Evolutionary conservation across 2,888 invertebrate genomes (phyloP).

Genomic region (Pasiphila rectangulata): DNA sequence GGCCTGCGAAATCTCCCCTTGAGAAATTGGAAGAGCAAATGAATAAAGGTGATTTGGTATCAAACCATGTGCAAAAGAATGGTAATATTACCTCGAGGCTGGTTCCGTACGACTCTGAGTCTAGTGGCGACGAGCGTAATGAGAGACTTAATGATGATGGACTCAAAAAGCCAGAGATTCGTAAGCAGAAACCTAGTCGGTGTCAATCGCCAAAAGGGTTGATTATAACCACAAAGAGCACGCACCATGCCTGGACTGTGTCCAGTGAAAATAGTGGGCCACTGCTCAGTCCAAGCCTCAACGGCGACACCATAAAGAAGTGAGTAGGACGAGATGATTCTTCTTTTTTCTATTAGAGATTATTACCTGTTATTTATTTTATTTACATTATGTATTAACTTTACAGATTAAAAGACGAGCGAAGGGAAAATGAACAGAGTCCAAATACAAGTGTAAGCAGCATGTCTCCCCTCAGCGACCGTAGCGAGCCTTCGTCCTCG

Average conservation of each 20-base stretch:
- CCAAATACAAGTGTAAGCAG: conserved; percentile 73
- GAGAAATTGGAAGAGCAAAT: conserved; percentile 73
- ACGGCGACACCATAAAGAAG: conserved; percentile 74
- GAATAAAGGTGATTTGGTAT: conserved; percentile 56
- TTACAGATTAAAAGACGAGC: conserved; percentile 59
- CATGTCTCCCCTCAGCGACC: conserved; percentile 72
- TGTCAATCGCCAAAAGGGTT: conserved; percentile 56
- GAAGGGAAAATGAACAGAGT: conserved; percentile 56
- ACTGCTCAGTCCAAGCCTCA: conserved; percentile 70
- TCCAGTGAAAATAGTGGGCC: conserved; percentile 65
- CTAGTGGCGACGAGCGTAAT: conserved; percentile 70
- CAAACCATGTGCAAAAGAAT: conserved; percentile 49
- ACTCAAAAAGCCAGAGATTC: conserved; percentile 35
- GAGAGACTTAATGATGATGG: conserved; percentile 38
- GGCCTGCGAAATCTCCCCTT: conserved; percentile 63
- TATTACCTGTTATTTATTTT: neutral
- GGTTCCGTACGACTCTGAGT: conserved; percentile 83
- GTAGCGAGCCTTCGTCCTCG: conserved; percentile 49
- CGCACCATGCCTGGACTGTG: conserved; percentile 71
- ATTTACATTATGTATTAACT: neutral
- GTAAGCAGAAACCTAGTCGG: conserved; percentile 58
- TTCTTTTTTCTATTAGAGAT: neutral
- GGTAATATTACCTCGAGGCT: conserved; percentile 62
- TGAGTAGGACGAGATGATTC: conserved; percentile 32
- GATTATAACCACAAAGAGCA: conserved; percentile 63